phyloP scores from a whole-genome alignment of 2,113 vertebrate species.

The Odontophorus gujanensis region DNA sequence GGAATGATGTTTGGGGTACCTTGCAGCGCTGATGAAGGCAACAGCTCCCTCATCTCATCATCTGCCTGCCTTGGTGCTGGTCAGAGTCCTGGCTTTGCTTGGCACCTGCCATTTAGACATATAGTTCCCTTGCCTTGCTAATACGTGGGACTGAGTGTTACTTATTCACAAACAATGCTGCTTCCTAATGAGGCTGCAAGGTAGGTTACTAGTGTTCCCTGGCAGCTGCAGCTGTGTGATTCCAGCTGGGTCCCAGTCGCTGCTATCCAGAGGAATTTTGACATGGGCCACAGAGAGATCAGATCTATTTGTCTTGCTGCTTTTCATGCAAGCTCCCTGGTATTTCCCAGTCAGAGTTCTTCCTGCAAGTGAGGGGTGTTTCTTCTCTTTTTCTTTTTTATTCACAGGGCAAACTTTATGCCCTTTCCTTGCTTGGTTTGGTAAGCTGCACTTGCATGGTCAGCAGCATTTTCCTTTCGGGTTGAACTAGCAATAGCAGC shows the following conservation, averaged over 20 bases:
- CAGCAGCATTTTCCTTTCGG: background rate
- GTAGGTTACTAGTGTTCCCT: background rate
- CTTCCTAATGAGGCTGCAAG: background rate
- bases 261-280: background rate
- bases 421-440: background rate
- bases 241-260: background rate
- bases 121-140: background rate
- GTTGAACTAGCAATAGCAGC: background rate
- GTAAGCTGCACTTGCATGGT: background rate
- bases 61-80: background rate
- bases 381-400: background rate
- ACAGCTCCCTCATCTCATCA: background rate
- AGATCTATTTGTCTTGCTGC: background rate
- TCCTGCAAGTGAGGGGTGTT: background rate
- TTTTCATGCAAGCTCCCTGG: too few relatives aligned
- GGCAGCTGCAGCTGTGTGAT: background rate
- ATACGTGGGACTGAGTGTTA: background rate
- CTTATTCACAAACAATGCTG: background rate
- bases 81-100: background rate
- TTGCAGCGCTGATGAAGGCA: background rate
- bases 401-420: background rate
- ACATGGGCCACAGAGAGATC: background rate
- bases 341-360: background rate
- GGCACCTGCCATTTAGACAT: background rate
- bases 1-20: background rate